A percentile compares a stretch with the other conserved stretches of the same genome.
Evolutionary conservation across 2,797 vertebrate genomes (phyloP).

Genomic region (Sphenopsis melanotis): DNA sequence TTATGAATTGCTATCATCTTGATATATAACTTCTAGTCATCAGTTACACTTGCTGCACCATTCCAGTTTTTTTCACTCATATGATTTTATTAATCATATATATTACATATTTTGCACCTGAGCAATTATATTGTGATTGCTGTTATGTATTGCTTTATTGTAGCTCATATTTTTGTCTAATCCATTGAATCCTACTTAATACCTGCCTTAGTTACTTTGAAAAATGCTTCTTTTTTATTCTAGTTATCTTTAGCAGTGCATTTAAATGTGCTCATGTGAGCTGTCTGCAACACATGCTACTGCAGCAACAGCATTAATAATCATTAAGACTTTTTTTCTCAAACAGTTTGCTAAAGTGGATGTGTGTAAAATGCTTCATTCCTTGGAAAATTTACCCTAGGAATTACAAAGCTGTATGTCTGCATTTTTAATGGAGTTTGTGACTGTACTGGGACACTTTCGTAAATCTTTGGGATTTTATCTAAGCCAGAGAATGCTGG

Average conservation of each 20-base stretch:
- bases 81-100: not conserved
- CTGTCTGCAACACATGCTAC: not conserved
- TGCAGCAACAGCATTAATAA: not conserved
- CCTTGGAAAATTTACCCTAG: not conserved
- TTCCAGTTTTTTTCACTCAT: not conserved
- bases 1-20: slow-evolving; percentile 32
- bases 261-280: not conserved
- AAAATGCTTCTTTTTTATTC: not conserved
- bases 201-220: not conserved
- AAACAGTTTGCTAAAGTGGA: not conserved
- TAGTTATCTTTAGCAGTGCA: not conserved
- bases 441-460: not conserved
- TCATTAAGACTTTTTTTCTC: not conserved
- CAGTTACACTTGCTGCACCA: not conserved
- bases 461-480: not conserved
- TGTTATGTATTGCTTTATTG: not conserved
- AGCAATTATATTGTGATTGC: not conserved
- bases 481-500: not conserved
- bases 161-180: not conserved
- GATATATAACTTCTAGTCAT: slow-evolving; percentile 20
- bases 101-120: slow-evolving; percentile 1
- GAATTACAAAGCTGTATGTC: not conserved
- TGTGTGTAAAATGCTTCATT: not conserved
- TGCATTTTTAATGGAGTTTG: not conserved
- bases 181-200: not conserved